Evolutionary conservation across 2,113 vertebrate species (phyloP).

Genomic region (Bombycilla garrulus): DNA sequence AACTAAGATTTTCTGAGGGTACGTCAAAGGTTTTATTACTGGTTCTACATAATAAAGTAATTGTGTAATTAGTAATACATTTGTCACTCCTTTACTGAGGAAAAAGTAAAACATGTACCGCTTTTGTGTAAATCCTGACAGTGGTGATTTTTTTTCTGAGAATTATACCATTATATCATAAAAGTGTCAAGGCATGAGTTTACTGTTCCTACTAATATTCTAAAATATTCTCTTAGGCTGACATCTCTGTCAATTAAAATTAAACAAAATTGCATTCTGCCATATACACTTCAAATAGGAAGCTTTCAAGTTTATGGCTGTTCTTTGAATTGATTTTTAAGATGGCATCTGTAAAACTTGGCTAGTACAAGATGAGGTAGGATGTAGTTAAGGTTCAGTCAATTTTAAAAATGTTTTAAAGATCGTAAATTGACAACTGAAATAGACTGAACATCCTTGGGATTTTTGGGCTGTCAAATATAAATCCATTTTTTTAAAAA

Average conservation of each 20-base stretch:
- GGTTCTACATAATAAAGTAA: conserved; percentile 74
- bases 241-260: conserved; percentile 86
- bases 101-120: conserved; percentile 59
- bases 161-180: conserved; percentile 84
- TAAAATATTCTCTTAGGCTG: conserved; percentile 82
- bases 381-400: conserved; percentile 78
- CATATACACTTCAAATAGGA: conserved; percentile 73
- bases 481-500: conserved; percentile 29
- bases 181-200: conserved; percentile 81
- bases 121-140: conserved; percentile 77
- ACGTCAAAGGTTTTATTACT: conserved; percentile 66
- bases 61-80: conserved; percentile 79
- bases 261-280: conserved; percentile 82
- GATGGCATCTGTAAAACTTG: conserved; percentile 80
- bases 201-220: conserved; percentile 83
- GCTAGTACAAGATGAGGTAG: conserved; percentile 74
- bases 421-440: conserved; percentile 76
- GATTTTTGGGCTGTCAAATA: conserved; percentile 67
- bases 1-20: conserved; percentile 53
- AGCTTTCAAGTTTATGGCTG: conserved; percentile 76
- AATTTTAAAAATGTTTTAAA: conserved; percentile 76
- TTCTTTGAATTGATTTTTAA: conserved; percentile 82
- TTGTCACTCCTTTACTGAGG: conserved; percentile 68
- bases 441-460: conserved; percentile 61
- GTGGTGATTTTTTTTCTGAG: conserved; percentile 54